Evolutionary conservation across 2,113 vertebrate genomes (phyloP), one percentile per base, ranked within the genome.

Genomic region (Muntiacus reevesi): DNA sequence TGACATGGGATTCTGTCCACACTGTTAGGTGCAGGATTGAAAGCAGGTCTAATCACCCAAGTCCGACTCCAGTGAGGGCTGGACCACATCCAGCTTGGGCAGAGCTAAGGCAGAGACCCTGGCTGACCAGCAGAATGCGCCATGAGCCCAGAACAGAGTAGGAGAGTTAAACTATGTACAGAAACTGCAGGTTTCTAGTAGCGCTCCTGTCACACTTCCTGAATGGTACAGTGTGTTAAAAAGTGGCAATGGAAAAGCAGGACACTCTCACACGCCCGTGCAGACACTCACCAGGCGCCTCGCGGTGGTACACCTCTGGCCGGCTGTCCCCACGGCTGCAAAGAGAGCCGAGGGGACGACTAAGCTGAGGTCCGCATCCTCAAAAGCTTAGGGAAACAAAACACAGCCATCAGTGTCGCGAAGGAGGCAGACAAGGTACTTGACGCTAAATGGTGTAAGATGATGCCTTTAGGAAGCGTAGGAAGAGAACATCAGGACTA

Each of bases 261-360:
- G 54, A 91, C 54, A 16, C 36, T 6, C 21, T 81, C 82, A 23
- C 0, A 4, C 0, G 54, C 33, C 84, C 10, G 16, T 0, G 15
- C 1, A 82, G 2, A 94, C 74, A 98, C 99, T 99, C 76, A 99
- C 99, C 98, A 99, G 99, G 74, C 99, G 98, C 96, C 99, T 99
- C 3, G 99, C 99, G 8, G 99, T 99, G 88, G 99, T 99, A 96
- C 99, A 99, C 82, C 99, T 99, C 97, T 99, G 99, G 55, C 99
- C 99, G 0, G 99, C 99, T 17, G 99, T 99, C 94, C 99, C 99
- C 96, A 99, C 99, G 0, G 99, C 99, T 0, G 99, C 99, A 93
- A 99, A 99, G 0, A 99, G 98, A 54, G 99, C 99, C 28, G 99
- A 99, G 0, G 99, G 99, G 57, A 99, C 99, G 3, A 99, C 99